phyloP scores from a whole-genome alignment of 2,797 vertebrate genomes.

The Borostomias antarcticus region DNA sequence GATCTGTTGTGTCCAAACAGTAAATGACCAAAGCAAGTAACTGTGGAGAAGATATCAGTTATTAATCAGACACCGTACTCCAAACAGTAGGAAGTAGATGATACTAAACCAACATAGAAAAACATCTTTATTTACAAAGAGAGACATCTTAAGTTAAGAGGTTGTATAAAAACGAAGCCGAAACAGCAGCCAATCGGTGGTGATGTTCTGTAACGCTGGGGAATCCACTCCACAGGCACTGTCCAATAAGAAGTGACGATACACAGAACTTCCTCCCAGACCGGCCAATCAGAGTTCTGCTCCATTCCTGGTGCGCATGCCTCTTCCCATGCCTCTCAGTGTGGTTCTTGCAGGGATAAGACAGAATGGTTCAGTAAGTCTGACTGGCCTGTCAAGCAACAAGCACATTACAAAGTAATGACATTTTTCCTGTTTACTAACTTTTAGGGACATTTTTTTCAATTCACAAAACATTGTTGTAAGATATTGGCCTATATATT shows the following conservation, averaged over 20 bases:
- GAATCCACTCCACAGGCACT: neutral
- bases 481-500: neutral
- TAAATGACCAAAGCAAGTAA: neutral
- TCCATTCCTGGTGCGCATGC: neutral
- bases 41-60: too few species aligned
- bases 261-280: neutral
- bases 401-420: too few species aligned
- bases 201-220: neutral
- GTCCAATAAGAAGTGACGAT: neutral
- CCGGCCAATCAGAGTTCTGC: slow-evolving; percentile 9
- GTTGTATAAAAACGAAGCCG: slow-evolving; percentile 3
- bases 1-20: neutral
- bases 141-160: slow-evolving; percentile 25
- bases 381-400: too few species aligned
- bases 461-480: too few species aligned
- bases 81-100: neutral
- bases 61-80: too few species aligned
- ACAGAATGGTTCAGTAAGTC: neutral
- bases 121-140: slow-evolving; percentile 49
- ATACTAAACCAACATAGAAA: slow-evolving; percentile 9
- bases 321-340: neutral
- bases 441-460: neutral
- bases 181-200: neutral
- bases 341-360: slow-evolving; percentile 19
- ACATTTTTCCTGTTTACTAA: too few species aligned